Base-by-base conservation (phyloP, 1,140 invertebrate species). In the Oreohelix idahoensis region DNA sequence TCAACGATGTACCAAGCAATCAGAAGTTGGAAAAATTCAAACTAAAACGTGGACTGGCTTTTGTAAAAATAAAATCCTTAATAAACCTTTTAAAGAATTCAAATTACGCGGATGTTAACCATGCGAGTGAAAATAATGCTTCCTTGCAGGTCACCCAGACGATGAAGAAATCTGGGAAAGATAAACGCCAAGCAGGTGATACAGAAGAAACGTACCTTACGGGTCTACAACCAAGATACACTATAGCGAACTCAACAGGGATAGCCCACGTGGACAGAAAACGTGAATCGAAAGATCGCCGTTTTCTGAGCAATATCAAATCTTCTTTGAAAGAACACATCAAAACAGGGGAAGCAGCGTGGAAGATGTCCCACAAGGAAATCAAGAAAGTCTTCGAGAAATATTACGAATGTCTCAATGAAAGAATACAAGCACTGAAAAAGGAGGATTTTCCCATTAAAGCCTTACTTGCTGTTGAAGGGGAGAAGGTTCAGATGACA, bases 381-480 rank as follows among this genome's bases (percentile, higher is more conserved):
- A 71, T 71, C 15, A 26, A 5, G n/a, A 49, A 82, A 29, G 5
- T 58, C 35, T 82, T 82, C 38, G 70, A 82, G 11, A 39, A 20
- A 26, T 82, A 82, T 29, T 74, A 82, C 32, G 32, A 23, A 20
- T 82, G 80, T 75, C 69, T 53, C 2, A 26, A 73, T 20, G 51
- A 73, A 15, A 82, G 36, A 35, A 32, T 82, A 49, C 4, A 49
- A 36, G 8, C 49, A 1, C 4, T 82, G 23, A 32, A 75, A n/a
- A 58, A 36, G 29, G 70, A 82, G 36, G 71, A 74, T 29, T 82
- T 82, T 32, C 71, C 71, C 10, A 82, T 82, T 26, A 82, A 82
- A 29, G 49, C 80, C 2, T 8, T 82, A 13, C 20, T 82, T 17
- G 80, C 80, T 36, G 20, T 82, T 36, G 80, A 82, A 75, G 80